Base-by-base conservation (phyloP, 92 coral and sea anemone genomes). In the Bergia puertoricense region DNA sequence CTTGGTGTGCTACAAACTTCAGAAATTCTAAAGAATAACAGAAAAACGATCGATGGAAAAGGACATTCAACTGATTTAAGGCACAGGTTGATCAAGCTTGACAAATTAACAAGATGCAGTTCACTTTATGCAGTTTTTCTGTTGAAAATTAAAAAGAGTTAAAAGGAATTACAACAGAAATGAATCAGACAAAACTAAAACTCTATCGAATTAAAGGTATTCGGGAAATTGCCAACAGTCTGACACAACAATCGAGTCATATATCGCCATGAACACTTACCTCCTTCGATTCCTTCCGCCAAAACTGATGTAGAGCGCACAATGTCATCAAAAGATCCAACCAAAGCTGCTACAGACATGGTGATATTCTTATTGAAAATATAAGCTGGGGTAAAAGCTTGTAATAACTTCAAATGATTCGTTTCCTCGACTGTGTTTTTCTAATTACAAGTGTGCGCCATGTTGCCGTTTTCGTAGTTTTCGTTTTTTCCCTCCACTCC, bases 221-320 rank as follows among this genome's bases (percentile, higher is more conserved):
- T 11, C 59, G 10, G 59, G 40, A 83, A 10, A 30, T 37, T 16
- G 42, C 15, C 81, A 18, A 79, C 85, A 30, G 82, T 38, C 16
- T 10, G n/a, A 37, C 30, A 14, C 45, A 89, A 81, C 68, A 78
- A 51, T 81, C 75, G 30, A 30, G 30, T 30, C 75, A 85, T 78
- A 71, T 76, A 81, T 48, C 44, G 81, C 76, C 71, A 67, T 69
- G 39, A 59, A 57, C 6, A 59, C 93, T 76, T 56, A 97, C 99
- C 99, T 97, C 95, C 96, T 88, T 97, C 99, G 82, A 97, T 97
- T 74, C 99, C 99, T 65, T 96, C 99, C 57, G 95, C 91, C 79
- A 97, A 91, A 56, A 97, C 94, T 10, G 97, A 82, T 41, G 99
- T 87, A 62, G 97, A 94, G 75, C 99, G 99, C 80, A 94, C 97